These are phyloP conservation scores for Drosophila demipolita DNA, from an alignment of 2,888 invertebrate species.

Conservation along the genomic window DNA sequence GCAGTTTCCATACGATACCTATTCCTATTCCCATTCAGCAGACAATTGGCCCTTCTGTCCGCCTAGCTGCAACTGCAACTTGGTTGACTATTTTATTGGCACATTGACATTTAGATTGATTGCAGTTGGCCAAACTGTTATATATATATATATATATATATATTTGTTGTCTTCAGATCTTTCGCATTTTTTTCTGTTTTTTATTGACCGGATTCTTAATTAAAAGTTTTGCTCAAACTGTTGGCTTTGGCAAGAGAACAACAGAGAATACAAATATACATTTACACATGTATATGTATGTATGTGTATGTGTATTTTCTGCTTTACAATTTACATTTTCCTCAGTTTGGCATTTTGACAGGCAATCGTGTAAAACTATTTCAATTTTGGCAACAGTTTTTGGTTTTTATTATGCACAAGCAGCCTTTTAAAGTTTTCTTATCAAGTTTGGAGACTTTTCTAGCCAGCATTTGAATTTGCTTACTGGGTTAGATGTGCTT, in stretches of 20 bases:
- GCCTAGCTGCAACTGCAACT: slow-evolving; percentile 51
- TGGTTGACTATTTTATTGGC: slow-evolving; percentile 76
- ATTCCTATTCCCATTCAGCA: not conserved
- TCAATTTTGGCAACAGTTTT: slow-evolving; percentile 61
- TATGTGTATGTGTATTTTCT: slow-evolving; percentile 2
- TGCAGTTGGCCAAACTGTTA: slow-evolving; percentile 64
- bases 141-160: not conserved
- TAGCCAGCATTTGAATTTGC: not conserved
- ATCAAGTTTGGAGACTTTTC: slow-evolving; percentile 3
- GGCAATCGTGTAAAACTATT: slow-evolving; percentile 65
- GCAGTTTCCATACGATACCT: slow-evolving; percentile 8
- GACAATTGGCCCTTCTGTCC: not conserved
- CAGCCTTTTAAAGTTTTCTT: slow-evolving; percentile 22
- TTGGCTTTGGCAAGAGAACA: slow-evolving; percentile 45
- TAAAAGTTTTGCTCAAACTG: slow-evolving; percentile 68
- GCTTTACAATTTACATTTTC: slow-evolving; percentile 47
- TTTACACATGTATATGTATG: slow-evolving; percentile 14
- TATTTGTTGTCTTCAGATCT: slow-evolving; percentile 3
- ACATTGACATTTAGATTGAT: slow-evolving; percentile 76
- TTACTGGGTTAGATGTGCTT: not conserved
- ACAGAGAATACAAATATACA: slow-evolving; percentile 10
- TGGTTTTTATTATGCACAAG: slow-evolving; percentile 26
- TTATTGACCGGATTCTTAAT: slow-evolving; percentile 56
- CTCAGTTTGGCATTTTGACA: slow-evolving; percentile 43
- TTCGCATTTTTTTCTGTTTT: slow-evolving; percentile 1